Conservation (phyloP, 2,113 vertebrate species). For the Tympanuchus pallidicinctus region DNA sequence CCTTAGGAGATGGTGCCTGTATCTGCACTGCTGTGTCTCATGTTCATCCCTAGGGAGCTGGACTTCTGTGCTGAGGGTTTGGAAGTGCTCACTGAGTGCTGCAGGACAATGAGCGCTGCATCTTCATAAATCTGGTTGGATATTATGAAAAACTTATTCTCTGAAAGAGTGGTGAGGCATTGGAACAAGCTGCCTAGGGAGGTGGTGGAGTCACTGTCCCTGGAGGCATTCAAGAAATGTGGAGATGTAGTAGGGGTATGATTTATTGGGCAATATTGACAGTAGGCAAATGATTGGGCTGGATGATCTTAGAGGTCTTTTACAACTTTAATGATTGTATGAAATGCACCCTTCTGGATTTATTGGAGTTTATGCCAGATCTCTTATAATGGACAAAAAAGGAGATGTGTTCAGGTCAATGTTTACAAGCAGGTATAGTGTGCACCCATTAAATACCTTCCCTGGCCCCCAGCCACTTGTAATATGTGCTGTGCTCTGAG, state of each 20-base stretch:
- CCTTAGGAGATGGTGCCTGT: neutral
- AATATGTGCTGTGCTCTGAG: neutral
- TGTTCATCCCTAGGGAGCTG: neutral
- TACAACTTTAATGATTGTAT: too few relatives aligned
- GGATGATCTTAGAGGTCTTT: too few relatives aligned
- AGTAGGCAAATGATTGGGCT: too few relatives aligned
- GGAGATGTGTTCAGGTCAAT: neutral
- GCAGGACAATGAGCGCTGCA: neutral
- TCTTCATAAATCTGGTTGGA: neutral
- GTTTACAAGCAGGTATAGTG: neutral
- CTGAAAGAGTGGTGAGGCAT: too few relatives aligned
- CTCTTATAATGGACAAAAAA: neutral
- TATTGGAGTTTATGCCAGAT: neutral
- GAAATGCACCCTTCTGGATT: neutral
- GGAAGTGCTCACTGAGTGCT: neutral
- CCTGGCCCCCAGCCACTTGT: neutral
- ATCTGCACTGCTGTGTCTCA: neutral
- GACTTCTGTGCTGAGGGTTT: rapidly evolving
- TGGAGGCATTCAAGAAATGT: too few relatives aligned
- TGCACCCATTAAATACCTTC: neutral
- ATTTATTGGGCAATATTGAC: too few relatives aligned
- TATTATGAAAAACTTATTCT: too few relatives aligned
- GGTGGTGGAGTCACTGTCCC: too few relatives aligned
- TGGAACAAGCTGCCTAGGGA: too few relatives aligned
- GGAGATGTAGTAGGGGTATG: too few relatives aligned